These are phyloP conservation scores for Hemiprocne comata DNA, from an alignment of 2,113 vertebrate species.

Conservation along the genomic window DNA sequence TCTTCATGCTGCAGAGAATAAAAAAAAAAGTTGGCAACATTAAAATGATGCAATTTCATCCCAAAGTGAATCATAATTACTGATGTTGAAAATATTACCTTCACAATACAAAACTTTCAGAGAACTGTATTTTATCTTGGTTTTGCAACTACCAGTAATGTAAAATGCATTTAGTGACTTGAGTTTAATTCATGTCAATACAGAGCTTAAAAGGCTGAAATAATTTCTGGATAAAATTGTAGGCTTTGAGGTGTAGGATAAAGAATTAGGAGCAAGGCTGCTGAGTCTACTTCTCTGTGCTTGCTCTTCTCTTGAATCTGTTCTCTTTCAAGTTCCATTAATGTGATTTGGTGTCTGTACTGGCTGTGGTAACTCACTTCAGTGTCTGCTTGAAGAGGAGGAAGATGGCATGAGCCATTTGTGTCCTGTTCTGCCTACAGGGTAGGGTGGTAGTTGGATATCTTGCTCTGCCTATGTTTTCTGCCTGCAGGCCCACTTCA, in stretches of 20 bases:
- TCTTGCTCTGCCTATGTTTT: background rate
- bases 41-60: background rate
- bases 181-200: background rate
- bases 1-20: background rate
- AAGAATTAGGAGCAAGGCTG: background rate
- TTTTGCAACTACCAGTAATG: background rate
- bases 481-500: background rate
- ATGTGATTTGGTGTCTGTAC: background rate
- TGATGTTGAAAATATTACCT: background rate
- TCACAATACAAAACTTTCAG: background rate
- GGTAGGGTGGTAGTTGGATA: fast-evolving
- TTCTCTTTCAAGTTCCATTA: background rate
- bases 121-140: background rate
- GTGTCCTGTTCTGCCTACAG: background rate
- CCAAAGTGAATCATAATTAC: background rate
- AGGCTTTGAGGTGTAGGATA: background rate
- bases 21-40: background rate
- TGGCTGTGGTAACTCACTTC: background rate
- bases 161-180: background rate
- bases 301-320: background rate
- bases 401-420: background rate
- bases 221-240: background rate
- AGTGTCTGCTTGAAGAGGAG: background rate
- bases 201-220: background rate
- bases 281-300: background rate